These are phyloP conservation scores for Limosa lapponica DNA, from an alignment of 2,797 vertebrate genomes.

Conservation along the genomic window DNA sequence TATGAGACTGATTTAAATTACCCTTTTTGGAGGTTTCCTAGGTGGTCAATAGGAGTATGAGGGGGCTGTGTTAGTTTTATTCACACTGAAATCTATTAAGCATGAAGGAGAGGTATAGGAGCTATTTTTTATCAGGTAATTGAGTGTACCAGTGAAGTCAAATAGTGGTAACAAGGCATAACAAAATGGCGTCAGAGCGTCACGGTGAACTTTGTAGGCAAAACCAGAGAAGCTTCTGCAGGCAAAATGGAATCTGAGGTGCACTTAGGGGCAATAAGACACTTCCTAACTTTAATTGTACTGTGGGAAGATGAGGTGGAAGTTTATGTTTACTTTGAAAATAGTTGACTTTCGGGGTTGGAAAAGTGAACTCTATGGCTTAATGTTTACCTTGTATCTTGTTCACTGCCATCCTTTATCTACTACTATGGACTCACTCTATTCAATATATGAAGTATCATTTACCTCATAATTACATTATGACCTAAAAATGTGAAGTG, in stretches of 20 bases:
- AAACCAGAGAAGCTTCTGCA: background rate
- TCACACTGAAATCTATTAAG: background rate
- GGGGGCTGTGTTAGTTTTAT: background rate
- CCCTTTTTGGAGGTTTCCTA: background rate
- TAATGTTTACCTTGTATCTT: constrained; percentile 35
- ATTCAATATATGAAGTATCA: constrained; percentile 52
- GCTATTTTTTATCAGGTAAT: background rate
- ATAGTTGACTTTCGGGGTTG: constrained; percentile 8
- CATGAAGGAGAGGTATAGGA: background rate
- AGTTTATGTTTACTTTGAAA: constrained; percentile 3
- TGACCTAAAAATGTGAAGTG: constrained; percentile 65
- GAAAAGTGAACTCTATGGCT: background rate
- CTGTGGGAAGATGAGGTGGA: background rate
- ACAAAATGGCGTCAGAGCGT: background rate
- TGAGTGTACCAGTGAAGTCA: background rate
- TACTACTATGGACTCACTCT: constrained; percentile 42
- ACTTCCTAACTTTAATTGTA: background rate
- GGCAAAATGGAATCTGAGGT: background rate
- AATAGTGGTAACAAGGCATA: background rate
- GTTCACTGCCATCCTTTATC: constrained; percentile 29
- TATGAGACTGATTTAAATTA: background rate
- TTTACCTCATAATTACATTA: constrained; percentile 52
- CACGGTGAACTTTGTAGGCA: background rate
- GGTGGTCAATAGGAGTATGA: background rate
- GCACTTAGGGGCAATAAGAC: background rate